Percentiles rank a stretch among this genome's conserved stretches.
Evolutionary conservation across 2,888 invertebrate species (phyloP).

Genomic region (Apantesis nais): DNA sequence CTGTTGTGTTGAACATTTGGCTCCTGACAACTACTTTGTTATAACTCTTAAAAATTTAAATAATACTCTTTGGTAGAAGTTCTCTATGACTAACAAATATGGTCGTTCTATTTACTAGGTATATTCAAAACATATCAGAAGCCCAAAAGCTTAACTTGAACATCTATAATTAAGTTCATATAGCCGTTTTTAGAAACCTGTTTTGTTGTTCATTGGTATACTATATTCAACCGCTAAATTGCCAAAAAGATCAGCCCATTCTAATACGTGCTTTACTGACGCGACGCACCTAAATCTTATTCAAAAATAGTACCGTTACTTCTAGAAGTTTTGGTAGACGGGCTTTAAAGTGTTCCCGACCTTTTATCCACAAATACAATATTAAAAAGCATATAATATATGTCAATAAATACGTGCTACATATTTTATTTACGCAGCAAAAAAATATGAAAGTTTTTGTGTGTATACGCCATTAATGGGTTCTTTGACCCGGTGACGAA

Average conservation of each 20-base stretch:
- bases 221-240: neutral
- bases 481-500: neutral
- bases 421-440: neutral
- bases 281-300: neutral
- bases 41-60: too few species aligned
- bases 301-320: too few species aligned
- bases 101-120: neutral
- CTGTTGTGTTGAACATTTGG: neutral
- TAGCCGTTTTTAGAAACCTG: too few species aligned
- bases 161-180: too few species aligned
- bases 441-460: neutral
- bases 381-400: neutral
- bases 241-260: neutral
- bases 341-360: neutral
- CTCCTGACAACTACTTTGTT: too few species aligned
- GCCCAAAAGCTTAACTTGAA: too few species aligned
- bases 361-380: neutral
- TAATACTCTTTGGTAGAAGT: too few species aligned
- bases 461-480: neutral
- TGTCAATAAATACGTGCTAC: neutral
- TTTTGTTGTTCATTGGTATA: too few species aligned
- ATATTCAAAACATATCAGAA: neutral
- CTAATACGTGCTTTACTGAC: neutral
- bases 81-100: neutral
- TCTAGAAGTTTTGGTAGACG: too few species aligned